phyloP scores from a whole-genome alignment of 2,888 invertebrate genomes.

The Beris morrisii region DNA sequence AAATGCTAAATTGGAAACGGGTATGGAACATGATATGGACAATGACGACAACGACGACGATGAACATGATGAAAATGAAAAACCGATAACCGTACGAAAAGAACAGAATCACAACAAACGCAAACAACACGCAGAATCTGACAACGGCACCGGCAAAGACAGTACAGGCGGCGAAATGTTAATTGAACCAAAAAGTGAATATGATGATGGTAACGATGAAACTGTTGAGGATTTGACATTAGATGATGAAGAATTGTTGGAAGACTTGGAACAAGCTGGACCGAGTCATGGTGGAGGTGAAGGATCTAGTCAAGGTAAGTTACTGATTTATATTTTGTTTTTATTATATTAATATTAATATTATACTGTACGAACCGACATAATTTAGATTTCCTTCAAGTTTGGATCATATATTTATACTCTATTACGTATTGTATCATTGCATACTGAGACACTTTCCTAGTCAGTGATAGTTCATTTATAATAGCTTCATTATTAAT shows the following conservation, averaged over 20 bases:
- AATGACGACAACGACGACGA: conserved; percentile 37
- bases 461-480: no score
- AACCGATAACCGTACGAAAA: conserved; percentile 36
- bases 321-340: neutral
- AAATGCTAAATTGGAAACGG: conserved; percentile 48
- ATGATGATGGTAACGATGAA: conserved; percentile 69
- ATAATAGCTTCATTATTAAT: no score
- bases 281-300: conserved; percentile 68
- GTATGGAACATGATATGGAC: conserved; percentile 36
- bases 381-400: no score
- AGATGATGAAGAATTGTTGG: conserved; percentile 77
- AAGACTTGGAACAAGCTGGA: conserved; percentile 72
- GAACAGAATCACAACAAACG: conserved; percentile 40
- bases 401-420: no score
- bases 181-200: conserved; percentile 75
- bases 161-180: conserved; percentile 46
- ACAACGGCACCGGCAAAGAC: conserved; percentile 42
- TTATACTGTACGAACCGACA: neutral
- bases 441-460: neutral
- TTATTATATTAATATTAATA: conserved; percentile 48
- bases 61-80: conserved; percentile 37
- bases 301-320: conserved; percentile 70
- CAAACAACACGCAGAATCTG: conserved; percentile 44
- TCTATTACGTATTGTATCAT: no score
- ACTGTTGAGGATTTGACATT: conserved; percentile 83